Conservation (phyloP, 2,888 invertebrate genomes). For the Phengaris arion region DNA sequence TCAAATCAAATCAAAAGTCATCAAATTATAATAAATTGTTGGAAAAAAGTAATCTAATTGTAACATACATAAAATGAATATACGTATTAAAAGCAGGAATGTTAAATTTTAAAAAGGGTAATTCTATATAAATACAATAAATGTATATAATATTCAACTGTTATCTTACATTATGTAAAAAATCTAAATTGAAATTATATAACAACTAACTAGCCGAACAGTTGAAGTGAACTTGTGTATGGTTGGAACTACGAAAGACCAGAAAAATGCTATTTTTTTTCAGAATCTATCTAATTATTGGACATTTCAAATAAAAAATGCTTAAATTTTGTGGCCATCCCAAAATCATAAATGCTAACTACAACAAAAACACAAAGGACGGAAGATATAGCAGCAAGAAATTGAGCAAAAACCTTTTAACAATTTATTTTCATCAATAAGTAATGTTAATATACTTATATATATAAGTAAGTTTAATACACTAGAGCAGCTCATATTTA, state of each 20-base stretch:
- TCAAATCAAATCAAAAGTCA: too few relatives aligned
- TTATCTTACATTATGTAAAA: slow-evolving; percentile 23
- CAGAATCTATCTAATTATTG: too few relatives aligned
- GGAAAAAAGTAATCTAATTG: background rate
- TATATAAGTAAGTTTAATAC: background rate
- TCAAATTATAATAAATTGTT: background rate
- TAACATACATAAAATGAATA: too few relatives aligned
- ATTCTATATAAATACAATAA: slow-evolving; percentile 1
- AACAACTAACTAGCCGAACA: slow-evolving; percentile 31
- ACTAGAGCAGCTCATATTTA: background rate
- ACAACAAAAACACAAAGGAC: background rate
- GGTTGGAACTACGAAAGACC: background rate
- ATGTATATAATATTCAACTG: slow-evolving; percentile 5
- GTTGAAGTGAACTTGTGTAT: background rate
- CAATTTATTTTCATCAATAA: too few relatives aligned
- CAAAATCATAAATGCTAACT: slow-evolving; percentile 9
- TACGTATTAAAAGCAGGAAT: slow-evolving; percentile 10
- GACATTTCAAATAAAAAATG: background rate
- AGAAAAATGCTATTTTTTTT: background rate
- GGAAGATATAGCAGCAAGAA: slow-evolving; percentile 6
- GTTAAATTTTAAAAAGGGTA: background rate
- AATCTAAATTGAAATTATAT: slow-evolving; percentile 30
- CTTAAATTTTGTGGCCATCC: background rate
- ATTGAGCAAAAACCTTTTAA: slow-evolving; percentile 10
- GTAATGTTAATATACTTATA: too few relatives aligned